Conservation (phyloP, 2,888 invertebrate species). For the Drosophila flavopinicola region DNA sequence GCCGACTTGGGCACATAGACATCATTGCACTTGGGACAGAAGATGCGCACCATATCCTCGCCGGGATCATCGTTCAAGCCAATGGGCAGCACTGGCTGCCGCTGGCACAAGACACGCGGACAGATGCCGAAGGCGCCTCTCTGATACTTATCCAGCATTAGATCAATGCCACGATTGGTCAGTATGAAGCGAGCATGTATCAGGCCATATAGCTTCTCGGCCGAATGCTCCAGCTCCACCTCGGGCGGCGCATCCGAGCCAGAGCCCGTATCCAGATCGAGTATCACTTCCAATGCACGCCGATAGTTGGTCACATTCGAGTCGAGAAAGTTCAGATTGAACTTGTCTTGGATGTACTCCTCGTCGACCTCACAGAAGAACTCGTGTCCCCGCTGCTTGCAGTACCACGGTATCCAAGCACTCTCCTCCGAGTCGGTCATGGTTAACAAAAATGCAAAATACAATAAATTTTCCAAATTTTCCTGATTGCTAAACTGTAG, state of each 20-base stretch:
- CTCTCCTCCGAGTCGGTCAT: conserved; percentile 99
- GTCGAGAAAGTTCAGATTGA: conserved; percentile 99
- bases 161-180: conserved; percentile 98
- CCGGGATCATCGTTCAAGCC: conserved; percentile 99
- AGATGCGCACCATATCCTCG: conserved; percentile 99
- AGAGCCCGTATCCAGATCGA: conserved; percentile 91
- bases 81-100: conserved; percentile 98
- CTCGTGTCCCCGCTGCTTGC: conserved; percentile 98
- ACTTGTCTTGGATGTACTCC: conserved; percentile 99
- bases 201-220: conserved; percentile 99
- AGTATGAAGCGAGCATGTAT: conserved; percentile 99
- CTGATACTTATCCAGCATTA: conserved; percentile 99
- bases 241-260: conserved; percentile 96
- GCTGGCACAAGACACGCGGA: conserved; percentile 99
- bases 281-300: conserved; percentile 99
- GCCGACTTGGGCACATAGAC: conserved; percentile 99
- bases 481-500: background rate
- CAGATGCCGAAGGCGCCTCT: conserved; percentile 99
- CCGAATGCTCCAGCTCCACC: conserved; percentile 98
- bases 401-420: conserved; percentile 99
- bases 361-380: conserved; percentile 99
- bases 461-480: conserved; percentile 4
- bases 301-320: conserved; percentile 99
- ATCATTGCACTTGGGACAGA: conserved; percentile 99
- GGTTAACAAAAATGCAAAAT: conserved; percentile 83